A percentile compares a stretch with the other conserved stretches of the same genome.
Conservation (phyloP, 2,797 vertebrate genomes). For the Lutjanus argentimaculatus region DNA sequence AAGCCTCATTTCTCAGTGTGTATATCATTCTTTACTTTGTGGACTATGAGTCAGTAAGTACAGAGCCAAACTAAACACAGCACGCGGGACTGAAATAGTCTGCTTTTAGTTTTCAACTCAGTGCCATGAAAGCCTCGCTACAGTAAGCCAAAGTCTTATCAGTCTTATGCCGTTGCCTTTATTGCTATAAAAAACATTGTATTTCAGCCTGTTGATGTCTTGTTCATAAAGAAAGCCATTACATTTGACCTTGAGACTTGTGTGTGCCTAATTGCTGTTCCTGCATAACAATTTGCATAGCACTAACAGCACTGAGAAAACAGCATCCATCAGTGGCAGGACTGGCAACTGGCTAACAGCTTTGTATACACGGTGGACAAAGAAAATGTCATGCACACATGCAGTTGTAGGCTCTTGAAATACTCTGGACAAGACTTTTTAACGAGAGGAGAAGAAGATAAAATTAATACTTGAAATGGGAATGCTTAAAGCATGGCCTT, state of each 20-base stretch:
- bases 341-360: constrained; percentile 41
- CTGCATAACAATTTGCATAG: constrained; percentile 59
- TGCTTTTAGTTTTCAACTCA: constrained; percentile 46
- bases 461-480: neutral
- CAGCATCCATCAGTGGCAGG: constrained; percentile 37
- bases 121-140: constrained; percentile 39
- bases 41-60: constrained; percentile 49
- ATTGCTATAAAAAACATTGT: constrained; percentile 50
- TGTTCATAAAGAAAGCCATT: constrained; percentile 68
- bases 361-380: constrained; percentile 29
- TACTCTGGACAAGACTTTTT: neutral
- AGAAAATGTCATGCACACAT: constrained; percentile 27
- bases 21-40: constrained; percentile 21
- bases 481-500: neutral
- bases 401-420: constrained; percentile 19
- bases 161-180: constrained; percentile 36
- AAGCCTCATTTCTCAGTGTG: too few relatives aligned
- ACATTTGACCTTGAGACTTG: constrained; percentile 71
- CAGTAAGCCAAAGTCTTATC: constrained; percentile 40
- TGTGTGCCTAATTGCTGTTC: constrained; percentile 63
- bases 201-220: constrained; percentile 64
- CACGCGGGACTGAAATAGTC: constrained; percentile 27
- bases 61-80: constrained; percentile 33
- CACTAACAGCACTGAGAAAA: constrained; percentile 55
- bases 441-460: neutral